Evolutionary conservation across 2,797 vertebrate species (phyloP), one percentile per base, ranked within the genome.

Genomic region (Micropoecilia bifurca): DNA sequence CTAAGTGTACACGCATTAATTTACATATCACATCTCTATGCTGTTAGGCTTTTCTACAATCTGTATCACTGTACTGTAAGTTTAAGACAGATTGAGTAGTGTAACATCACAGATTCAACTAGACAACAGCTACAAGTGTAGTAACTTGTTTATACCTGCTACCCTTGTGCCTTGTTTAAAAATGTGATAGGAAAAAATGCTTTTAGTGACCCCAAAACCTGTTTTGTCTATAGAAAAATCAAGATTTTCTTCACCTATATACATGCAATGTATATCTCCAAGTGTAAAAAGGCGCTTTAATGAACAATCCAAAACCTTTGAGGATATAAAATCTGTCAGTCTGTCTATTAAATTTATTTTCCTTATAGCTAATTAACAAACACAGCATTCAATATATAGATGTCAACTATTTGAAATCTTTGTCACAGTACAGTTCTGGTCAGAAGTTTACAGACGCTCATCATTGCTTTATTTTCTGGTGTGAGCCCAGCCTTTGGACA

Each of bases 101-200:
- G 85, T 84, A 81, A 86, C 80, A 80, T 84, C 88, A 85, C 85
- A 75, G 90, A 89, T 84, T 91, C 86, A 87, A 82, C 91, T 91
- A 90, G 85, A 80, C 88, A 88, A 88, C 89, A 85, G 79, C 50
- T 83, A 87, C 89, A 93, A 83, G 87, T 89, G 85, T 94, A 91
- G 82, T 93, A 76, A 90, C 84, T 89, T 91, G 88, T 92, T 86
- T 89, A 86, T 83, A 91, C 89, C 63, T 89, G 91, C 91, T 83
- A 88, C 91, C 93, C 87, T 87, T 69, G 95, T 96, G 95, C 96
- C 96, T 96, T 96, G 87, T 91, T 80, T 78, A 74, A 90, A 85
- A 81, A 82, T 73, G 91, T 46, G 78, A 87, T 86, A 76, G 85
- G 77, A 78, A 87, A 87, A 74, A 80, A 73, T 77, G 80, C 63